These are phyloP conservation scores for Danio tinwini DNA, from an alignment of 2,797 vertebrate species.

Conservation along the genomic window DNA sequence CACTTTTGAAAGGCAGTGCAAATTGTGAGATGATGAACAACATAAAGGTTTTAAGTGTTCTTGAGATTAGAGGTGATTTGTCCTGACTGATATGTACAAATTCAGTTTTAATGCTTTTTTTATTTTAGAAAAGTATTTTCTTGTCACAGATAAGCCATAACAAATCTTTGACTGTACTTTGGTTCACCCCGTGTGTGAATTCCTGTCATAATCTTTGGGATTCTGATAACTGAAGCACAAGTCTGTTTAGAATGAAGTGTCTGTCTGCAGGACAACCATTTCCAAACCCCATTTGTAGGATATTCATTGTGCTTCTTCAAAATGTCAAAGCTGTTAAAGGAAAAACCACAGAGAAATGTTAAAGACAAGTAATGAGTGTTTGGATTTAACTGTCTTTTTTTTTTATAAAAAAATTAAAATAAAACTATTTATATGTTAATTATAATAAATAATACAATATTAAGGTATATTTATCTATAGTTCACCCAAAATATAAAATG, in stretches of 20 bases:
- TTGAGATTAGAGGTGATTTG: neutral
- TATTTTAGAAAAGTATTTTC: slow-evolving; percentile 13
- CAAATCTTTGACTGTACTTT: slow-evolving; percentile 7
- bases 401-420: too few species aligned
- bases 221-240: slow-evolving; percentile 20
- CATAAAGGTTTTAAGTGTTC: neutral
- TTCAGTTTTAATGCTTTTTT: slow-evolving; percentile 1
- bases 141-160: slow-evolving; percentile 31
- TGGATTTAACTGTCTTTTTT: too few species aligned
- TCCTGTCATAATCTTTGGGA: slow-evolving; percentile 40
- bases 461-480: too few species aligned
- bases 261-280: slow-evolving; percentile 9
- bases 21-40: neutral
- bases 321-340: slow-evolving; percentile 1
- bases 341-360: neutral
- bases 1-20: neutral
- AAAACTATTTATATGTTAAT: too few species aligned
- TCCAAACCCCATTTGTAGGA: neutral
- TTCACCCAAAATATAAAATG: too few species aligned
- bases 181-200: slow-evolving; percentile 8
- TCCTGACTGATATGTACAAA: slow-evolving; percentile 16
- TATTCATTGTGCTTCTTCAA: neutral
- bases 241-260: neutral
- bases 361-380: too few species aligned
- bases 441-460: too few species aligned